These are phyloP conservation scores for Catocala fraxini DNA, from an alignment of 2,888 invertebrate species.

Conservation along the genomic window DNA sequence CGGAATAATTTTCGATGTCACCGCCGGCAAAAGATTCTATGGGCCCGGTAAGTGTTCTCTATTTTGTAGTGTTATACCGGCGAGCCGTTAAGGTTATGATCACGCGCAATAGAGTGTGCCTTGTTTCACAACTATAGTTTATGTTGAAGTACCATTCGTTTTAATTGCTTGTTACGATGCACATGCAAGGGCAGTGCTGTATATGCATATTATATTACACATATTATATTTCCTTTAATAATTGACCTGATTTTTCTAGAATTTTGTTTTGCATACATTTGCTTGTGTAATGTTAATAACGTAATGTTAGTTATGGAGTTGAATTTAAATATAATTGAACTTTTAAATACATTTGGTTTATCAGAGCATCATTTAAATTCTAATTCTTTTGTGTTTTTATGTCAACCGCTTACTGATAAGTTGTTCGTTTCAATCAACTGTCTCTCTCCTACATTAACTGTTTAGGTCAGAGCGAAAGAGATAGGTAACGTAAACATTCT, in stretches of 20 bases:
- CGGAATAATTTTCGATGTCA: slow-evolving; percentile 97
- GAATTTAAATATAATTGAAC: neutral
- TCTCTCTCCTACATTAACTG: neutral
- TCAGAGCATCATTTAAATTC: slow-evolving; percentile 1
- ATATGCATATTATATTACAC: too few species aligned
- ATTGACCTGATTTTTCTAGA: neutral
- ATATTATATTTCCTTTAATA: neutral
- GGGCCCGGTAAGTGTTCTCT: slow-evolving; percentile 92
- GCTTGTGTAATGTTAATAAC: too few species aligned
- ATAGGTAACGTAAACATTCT: slow-evolving; percentile 2
- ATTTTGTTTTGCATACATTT: too few species aligned
- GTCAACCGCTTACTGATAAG: too few species aligned
- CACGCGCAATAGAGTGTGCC: slow-evolving; percentile 37
- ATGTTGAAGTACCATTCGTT: slow-evolving; percentile 21
- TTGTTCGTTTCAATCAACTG: neutral
- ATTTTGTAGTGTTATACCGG: slow-evolving; percentile 41
- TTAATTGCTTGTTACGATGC: slow-evolving; percentile 25
- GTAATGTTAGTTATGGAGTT: too few species aligned
- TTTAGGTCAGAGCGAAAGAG: slow-evolving; percentile 4
- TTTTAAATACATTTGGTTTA: neutral
- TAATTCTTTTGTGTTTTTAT: neutral
- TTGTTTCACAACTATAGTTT: slow-evolving; percentile 32
- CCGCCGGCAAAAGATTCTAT: slow-evolving; percentile 96
- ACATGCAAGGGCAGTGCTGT: neutral
- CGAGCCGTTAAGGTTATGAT: slow-evolving; percentile 41